Percentiles rank a stretch among this genome's conserved stretches.
Conservation (phyloP, 2,113 vertebrate species). For the Piliocolobus tephrosceles region DNA sequence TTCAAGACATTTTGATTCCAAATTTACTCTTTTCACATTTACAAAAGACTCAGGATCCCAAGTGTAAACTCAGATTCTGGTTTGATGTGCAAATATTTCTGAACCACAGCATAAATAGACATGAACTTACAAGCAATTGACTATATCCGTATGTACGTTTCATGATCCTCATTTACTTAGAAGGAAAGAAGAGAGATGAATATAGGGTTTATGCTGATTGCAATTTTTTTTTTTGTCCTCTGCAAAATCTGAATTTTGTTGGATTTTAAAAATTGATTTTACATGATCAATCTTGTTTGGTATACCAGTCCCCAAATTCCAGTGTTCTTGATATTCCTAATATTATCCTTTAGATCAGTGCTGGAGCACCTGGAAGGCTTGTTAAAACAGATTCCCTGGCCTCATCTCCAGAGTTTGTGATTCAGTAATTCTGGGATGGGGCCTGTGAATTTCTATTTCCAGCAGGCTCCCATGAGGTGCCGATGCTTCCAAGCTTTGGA, state of each 20-base stretch:
- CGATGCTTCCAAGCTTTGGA: background rate
- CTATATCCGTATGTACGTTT: constrained; percentile 38
- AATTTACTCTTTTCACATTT: constrained; percentile 81
- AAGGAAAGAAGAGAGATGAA: background rate
- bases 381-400: background rate
- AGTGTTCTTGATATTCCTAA: background rate
- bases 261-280: background rate
- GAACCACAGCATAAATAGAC: constrained; percentile 57
- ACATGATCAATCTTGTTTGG: background rate
- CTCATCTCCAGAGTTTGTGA: background rate
- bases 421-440: background rate
- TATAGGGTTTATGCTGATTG: background rate
- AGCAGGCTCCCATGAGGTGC: background rate
- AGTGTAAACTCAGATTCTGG: constrained; percentile 78
- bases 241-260: background rate
- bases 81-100: constrained; percentile 87
- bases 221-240: background rate
- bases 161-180: constrained; percentile 33
- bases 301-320: background rate
- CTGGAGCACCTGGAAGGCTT: background rate
- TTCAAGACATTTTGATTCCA: constrained; percentile 81
- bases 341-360: background rate
- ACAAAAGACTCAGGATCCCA: constrained; percentile 80
- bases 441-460: background rate
- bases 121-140: constrained; percentile 31